Base-by-base conservation (phyloP, 2,888 invertebrate genomes). In the Tridacna gigas region DNA sequence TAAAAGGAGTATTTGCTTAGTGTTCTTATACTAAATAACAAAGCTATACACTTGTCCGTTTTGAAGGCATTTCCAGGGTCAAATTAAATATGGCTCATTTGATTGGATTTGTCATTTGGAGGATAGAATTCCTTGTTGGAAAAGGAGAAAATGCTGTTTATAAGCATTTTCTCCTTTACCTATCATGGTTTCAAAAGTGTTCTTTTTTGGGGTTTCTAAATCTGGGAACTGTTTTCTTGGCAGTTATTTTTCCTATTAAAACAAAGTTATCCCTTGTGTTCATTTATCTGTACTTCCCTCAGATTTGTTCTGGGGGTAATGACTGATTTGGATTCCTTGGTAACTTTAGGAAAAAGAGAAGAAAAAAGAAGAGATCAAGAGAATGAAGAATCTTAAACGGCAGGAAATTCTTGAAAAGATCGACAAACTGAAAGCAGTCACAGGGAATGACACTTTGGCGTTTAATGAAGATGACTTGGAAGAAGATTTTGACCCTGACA, bases 401-500 rank as follows among this genome's bases (percentile, higher is more conserved):
- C 97, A 97, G 93, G 99, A 99, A 95, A 98, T 99, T 86, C 96
- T 97, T 93, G 97, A 97, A 84, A 98, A 98, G 95, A 96, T 99
- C 73, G 96, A 97, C 78, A 97, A 97, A 95, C 95, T 99, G 12
- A 97, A 97, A 95, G 97, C 97, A 93, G 97, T 98, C 48, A 97
- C 98, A 2, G 99, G 99, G 20, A 97, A 97, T 94, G 96, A 96
- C 26, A 96, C 96, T 48, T 93, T 97, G 63, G 96, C 96, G 15
- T 96, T 97, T 91, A 95, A 96, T 95, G 96, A 97, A 86, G 96
- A 96, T 12, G 98, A 99, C 93, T 95, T 99, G 22, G 98, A 99
- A 61, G 94, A 91, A 13, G 95, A 96, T 84, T 96, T 99, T 95
- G 98, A 99, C 95, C 98, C 99, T 0, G 97, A 96, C 13, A 97